Evolutionary conservation across 2,113 vertebrate genomes (phyloP).

Genomic region (Cynoglossus semilaevis): DNA sequence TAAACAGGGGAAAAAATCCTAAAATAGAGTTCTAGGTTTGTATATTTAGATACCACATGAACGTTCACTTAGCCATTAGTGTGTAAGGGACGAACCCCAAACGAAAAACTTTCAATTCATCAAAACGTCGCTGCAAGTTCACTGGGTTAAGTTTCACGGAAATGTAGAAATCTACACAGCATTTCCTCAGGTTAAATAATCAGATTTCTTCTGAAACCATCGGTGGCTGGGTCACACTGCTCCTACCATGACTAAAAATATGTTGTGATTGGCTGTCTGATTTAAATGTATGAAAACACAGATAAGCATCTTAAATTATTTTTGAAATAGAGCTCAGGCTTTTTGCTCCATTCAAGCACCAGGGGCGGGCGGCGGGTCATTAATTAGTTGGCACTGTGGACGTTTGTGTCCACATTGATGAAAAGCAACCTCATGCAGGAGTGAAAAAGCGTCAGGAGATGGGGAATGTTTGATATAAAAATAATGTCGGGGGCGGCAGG

Average conservation of each 20-base stretch:
- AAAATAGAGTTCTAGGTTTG: constrained; percentile 25
- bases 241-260: constrained; percentile 45
- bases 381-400: constrained; percentile 39
- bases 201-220: constrained; percentile 57
- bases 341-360: constrained; percentile 2
- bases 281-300: constrained; percentile 42
- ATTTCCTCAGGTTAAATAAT: constrained; percentile 65
- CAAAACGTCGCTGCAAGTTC: constrained; percentile 19
- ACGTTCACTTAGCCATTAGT: constrained; percentile 25
- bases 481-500: constrained; percentile 28
- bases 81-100: constrained; percentile 29
- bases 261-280: constrained; percentile 56
- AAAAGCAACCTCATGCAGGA: constrained; percentile 21
- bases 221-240: constrained; percentile 40
- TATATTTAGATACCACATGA: constrained; percentile 41
- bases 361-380: constrained; percentile 39
- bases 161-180: constrained; percentile 51
- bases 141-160: constrained; percentile 42
- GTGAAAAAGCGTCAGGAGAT: constrained; percentile 1
- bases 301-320: constrained; percentile 68
- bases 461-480: constrained; percentile 30
- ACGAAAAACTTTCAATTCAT: constrained; percentile 36
- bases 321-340: constrained; percentile 57
- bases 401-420: constrained; percentile 22
- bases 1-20: constrained; percentile 23